Evolutionary conservation across 2,888 invertebrate genomes (phyloP).

Genomic region (Noctua janthina): DNA sequence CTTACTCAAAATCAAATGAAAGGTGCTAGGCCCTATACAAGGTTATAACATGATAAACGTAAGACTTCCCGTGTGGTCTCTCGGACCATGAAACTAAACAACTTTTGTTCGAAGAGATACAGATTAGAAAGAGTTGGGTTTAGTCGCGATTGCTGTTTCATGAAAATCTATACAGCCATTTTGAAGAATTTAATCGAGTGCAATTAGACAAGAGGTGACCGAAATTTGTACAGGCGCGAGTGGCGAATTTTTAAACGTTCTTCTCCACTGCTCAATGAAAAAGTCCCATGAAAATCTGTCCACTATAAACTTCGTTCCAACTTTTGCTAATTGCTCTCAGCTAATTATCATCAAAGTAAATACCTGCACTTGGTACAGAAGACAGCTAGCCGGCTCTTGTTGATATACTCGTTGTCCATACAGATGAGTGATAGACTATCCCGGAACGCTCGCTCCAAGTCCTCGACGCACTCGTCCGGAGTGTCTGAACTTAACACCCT

Average conservation of each 20-base stretch:
- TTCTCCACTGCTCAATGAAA: too few species aligned
- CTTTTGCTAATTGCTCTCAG: too few species aligned
- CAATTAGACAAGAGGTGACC: too few species aligned
- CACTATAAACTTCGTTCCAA: too few species aligned
- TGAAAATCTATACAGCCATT: background rate
- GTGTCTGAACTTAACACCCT: constrained; percentile 74
- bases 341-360: background rate
- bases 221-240: too few species aligned
- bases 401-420: constrained; percentile 67
- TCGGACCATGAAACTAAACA: too few species aligned
- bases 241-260: too few species aligned
- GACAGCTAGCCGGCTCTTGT: constrained; percentile 61
- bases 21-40: background rate
- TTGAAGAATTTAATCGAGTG: background rate
- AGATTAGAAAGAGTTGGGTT: background rate
- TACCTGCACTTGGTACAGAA: constrained; percentile 74
- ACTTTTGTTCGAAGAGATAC: too few species aligned
- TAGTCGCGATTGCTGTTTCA: background rate
- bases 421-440: constrained; percentile 73
- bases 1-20: background rate
- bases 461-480: constrained; percentile 64
- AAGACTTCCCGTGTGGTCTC: too few species aligned
- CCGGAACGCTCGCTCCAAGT: constrained; percentile 73
- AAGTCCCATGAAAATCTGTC: too few species aligned
- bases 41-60: too few species aligned